These are phyloP conservation scores for Girardia tigrina DNA, from an alignment of 2,888 invertebrate genomes.

Conservation along the genomic window DNA sequence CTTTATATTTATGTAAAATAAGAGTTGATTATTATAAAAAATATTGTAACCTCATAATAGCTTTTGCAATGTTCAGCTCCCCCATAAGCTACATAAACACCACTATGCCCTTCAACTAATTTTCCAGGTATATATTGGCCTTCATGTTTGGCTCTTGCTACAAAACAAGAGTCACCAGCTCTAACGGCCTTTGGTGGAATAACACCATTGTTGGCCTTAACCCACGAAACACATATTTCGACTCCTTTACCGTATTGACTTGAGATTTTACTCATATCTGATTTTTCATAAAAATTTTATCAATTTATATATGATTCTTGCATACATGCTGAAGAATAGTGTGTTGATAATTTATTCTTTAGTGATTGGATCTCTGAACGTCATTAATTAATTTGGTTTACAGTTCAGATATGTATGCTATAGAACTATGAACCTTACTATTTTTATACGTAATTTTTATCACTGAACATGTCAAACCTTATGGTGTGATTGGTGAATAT, in stretches of 20 bases:
- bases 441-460: too few species aligned
- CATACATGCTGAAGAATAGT: too few species aligned
- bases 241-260: constrained; percentile 12
- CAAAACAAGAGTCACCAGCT: background rate
- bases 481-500: too few species aligned
- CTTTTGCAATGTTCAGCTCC: background rate
- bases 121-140: constrained; percentile 6
- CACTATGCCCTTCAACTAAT: background rate
- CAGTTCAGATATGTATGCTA: too few species aligned
- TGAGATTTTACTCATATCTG: constrained; percentile 27
- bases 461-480: too few species aligned
- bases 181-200: constrained; percentile 25
- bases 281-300: background rate
- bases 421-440: too few species aligned
- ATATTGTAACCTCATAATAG: background rate
- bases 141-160: background rate
- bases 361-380: too few species aligned
- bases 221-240: constrained; percentile 26
- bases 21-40: too few species aligned
- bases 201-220: constrained; percentile 4
- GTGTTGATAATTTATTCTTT: too few species aligned
- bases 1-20: too few species aligned
- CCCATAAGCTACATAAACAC: constrained; percentile 25
- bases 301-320: background rate
- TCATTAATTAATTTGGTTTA: too few species aligned